Conservation (phyloP, 2,113 vertebrate species). For the Mustelus asterias region DNA sequence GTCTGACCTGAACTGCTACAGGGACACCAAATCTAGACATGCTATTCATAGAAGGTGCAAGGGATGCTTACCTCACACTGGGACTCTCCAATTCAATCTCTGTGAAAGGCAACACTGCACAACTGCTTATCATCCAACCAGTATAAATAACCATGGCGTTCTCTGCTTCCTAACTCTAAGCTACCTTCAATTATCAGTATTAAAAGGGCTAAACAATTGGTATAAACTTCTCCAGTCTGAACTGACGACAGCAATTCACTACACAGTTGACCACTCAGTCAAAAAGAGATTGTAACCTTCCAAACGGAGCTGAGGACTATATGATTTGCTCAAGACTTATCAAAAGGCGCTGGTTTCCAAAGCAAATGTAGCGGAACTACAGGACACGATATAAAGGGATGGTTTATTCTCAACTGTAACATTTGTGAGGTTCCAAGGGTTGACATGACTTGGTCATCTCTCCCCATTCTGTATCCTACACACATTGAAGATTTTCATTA, state of each 20-base stretch:
- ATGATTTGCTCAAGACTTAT: not conserved
- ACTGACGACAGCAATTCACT: not conserved
- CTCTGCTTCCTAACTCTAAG: not conserved
- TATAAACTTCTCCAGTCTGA: not conserved
- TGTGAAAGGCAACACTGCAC: not conserved
- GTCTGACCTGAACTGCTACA: not conserved
- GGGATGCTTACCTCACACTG: not conserved
- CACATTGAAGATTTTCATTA: not conserved
- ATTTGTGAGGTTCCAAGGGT: not conserved
- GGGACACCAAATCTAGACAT: not conserved
- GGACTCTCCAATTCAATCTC: not conserved
- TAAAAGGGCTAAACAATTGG: not conserved
- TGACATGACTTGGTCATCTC: not conserved
- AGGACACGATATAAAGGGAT: not conserved
- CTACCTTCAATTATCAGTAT: not conserved
- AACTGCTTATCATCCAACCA: not conserved
- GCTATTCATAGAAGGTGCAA: not conserved
- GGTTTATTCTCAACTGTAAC: not conserved
- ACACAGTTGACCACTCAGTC: too few species aligned
- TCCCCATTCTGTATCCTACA: not conserved
- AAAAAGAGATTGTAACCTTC: too few species aligned
- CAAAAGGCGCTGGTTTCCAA: not conserved
- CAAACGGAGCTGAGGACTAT: not conserved
- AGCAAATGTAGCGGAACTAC: not conserved
- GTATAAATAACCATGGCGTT: not conserved